Evolutionary conservation across 2,113 vertebrate species (phyloP), one percentile per base, ranked within the genome.

Genomic region (Vanacampus margaritifer): DNA sequence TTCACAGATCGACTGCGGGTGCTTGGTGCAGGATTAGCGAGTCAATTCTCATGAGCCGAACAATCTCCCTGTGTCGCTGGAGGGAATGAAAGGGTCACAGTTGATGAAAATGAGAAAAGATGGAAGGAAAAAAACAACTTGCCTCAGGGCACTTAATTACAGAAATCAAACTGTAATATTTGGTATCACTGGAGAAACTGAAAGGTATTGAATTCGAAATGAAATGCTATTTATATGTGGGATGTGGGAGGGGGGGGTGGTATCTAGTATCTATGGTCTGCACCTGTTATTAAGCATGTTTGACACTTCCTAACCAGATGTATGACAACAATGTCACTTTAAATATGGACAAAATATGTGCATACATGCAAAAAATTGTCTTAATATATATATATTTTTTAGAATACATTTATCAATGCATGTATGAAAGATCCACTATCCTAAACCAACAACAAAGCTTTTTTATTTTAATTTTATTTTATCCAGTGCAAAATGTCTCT

Each of bases 1-100:
- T 64, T 71, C 75, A 76, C 80, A 67, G 72, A 78, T 63, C 54
- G 80, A 79, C 73, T 79, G 70, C 36, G 65, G 79, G 72, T 72
- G 71, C 72, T 75, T 78, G 68, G 68, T 68, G 81, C 66, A 61
- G 80, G 85, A 87, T 87, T 85, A 88, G 75, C 74, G 50, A 85
- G 85, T 87, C 84, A 80, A 84, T 85, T 84, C 84, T 78, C 84
- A 81, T 68, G 75, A 86, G 73, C 65, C 67, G 67, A 84, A 76
- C 87, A 76, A 86, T 87, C 85, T 84, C 68, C 71, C 72, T 6
- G 64, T 14, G n/a, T 79, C 23, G 73, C 83, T 70, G 3, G 59
- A 79, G 85, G 83, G 80, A 76, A 77, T 71, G 84, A 80, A 74
- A 73, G 80, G 78, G 83, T 78, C 76, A 72, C 60, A 58, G 59